phyloP scores from a whole-genome alignment of 1,140 invertebrate genomes.

The Zeugodacus cucurbitae region DNA sequence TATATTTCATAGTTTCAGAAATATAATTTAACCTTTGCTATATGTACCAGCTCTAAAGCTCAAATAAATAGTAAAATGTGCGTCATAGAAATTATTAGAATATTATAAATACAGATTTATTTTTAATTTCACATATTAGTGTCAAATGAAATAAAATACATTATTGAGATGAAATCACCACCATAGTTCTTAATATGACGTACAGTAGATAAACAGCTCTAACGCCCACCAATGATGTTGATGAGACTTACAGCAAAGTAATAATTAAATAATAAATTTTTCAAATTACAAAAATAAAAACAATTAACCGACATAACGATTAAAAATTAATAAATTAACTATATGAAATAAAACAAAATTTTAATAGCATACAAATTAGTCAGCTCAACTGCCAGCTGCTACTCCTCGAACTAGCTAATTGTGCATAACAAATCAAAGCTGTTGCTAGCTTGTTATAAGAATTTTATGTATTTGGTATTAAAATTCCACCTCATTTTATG shows the following conservation, averaged over 20 bases:
- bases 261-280: too few species aligned
- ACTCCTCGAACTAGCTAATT: neutral
- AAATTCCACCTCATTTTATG: slow-evolving; percentile 9
- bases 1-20: too few species aligned
- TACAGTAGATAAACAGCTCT: neutral
- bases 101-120: too few species aligned
- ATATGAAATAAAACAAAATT: neutral
- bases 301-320: neutral
- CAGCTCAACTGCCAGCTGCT: neutral
- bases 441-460: neutral
- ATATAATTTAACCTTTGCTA: too few species aligned
- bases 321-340: neutral
- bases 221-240: neutral
- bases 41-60: too few species aligned
- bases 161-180: neutral
- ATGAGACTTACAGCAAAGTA: neutral
- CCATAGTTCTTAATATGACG: neutral
- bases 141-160: too few species aligned
- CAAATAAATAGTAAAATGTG: too few species aligned
- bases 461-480: neutral
- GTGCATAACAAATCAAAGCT: neutral
- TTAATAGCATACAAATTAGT: neutral
- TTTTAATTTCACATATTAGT: too few species aligned
- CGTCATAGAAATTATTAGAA: too few species aligned
- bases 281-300: neutral